Evolutionary conservation across 2,888 invertebrate species (phyloP), one percentile per base, ranked within the genome.

Genomic region (Drosophila mimica): DNA sequence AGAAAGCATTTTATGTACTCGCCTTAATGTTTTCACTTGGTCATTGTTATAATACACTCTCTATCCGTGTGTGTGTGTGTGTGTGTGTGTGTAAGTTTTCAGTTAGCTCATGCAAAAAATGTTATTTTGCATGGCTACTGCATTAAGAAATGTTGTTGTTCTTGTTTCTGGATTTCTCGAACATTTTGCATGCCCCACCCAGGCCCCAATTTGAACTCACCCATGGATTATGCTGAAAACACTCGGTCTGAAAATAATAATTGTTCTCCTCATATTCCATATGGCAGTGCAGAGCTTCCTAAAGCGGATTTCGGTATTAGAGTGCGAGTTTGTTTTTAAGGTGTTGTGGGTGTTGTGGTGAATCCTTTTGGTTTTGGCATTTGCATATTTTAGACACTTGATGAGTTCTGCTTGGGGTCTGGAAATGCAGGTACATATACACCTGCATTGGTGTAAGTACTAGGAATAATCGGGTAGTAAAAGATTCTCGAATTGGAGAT

Each of bases 1-100:
- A 82, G 89, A 80, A 84, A 77, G 82, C 76, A 74, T 89, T 83
- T 81, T 81, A 85, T 89, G 70, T 76, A 85, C 81, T 85, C 79
- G 64, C 76, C 76, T 76, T 79, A 88, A 88, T 81, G 83, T 75
- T 82, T 77, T 72, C 74, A 74, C 81, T 82, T 74, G 75, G 69
- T 81, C 87, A 83, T 84, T 81, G 81, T 79, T 90, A 87, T 89
- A 91, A 89, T 91, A 76, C 76, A 87, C 88, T 81, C 61, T 34
- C 51, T 33, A 28, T 30, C n/a, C 8, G 25, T 56, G 43, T 48
- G 57, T 43, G 49, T 48, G 34, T 46, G n/a, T 57, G 38, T 70
- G 43, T 43, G 20, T 48, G 57, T 70, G 43, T 57, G 28, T 43
- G 54, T 49, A 43, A 56, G 59, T 58, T 53, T 43, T 58, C 46